Evolutionary conservation across 2,113 vertebrate genomes (phyloP), one percentile per base, ranked within the genome.

Genomic region (Spilogale gracilis): DNA sequence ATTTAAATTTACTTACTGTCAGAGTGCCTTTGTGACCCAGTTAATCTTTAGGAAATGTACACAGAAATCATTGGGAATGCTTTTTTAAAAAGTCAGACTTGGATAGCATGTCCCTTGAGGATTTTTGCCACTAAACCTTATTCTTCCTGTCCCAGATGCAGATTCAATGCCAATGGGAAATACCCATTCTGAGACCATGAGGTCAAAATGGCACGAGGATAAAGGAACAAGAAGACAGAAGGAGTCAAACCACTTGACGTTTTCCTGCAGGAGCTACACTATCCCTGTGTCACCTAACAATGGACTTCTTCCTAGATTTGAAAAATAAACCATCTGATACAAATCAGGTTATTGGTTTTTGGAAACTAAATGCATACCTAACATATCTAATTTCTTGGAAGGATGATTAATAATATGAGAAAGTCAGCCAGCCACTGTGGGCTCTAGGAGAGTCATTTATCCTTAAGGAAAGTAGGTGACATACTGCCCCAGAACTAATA

Each of bases 341-440:
- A 76, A 81, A 11, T 82, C 14, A 81, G 21, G n/a, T 71, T 83
- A 50, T 56, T 61, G 65, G 60, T 52, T 32, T 86, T 54, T 48
- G 58, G 67, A 94, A 38, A 25, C 10, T 79, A 95, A 89, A 79
- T 60, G 38, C 2, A 58, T n/a, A 52, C 9, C 10, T 86, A 65
- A 74, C 20, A 45, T n/a, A 71, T 91, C 3, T 90, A 25, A 50
- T 94, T 95, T 94, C 45, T 84, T 67, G 25, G 16, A 94, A 80
- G 38, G 23, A 65, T 67, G 43, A n/a, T 43, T 86, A 52, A 27
- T 67, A 60, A 48, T 18, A 23, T n/a, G 2, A 7, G 13, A 61
- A 2, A 86, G 12, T 93, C 67, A 69, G 54, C 18, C 73, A 74
- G 73, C 21, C 25, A 30, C 32, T 2, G 23, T 69, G 45, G 58